Evolutionary conservation across 2,113 vertebrate species (phyloP), one percentile per base, ranked within the genome.

Genomic region (Cyanoderma ruficeps): DNA sequence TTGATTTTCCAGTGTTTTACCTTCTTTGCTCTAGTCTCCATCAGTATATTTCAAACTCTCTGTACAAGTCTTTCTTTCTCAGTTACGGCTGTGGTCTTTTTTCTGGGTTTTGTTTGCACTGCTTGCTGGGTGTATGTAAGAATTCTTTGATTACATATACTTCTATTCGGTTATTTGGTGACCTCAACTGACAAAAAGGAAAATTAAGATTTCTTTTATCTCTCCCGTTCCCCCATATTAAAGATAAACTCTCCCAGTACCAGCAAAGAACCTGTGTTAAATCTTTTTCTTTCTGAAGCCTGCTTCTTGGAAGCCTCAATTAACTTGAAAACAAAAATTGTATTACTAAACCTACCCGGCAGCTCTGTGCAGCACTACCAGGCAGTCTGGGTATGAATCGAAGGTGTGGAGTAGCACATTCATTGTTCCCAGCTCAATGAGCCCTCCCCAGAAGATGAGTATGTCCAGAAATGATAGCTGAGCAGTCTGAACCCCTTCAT

Each of bases 361-460:
- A 42, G 44, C 71, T 77, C 42, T 2, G 1, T 55, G 64, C 50
- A 64, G 83, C 52, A 37, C 60, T 46, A 11, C 30, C 33, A 35
- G 30, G 50, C 67, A 80, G 31, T 20, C 50, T 83, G 81, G 44
- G 60, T 28, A 16, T 69, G 83, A 88, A 81, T 27, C 12, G 52
- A 60, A 87, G 64, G 68, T 59, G 47, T 74, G 35, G 83, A 75
- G 76, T 27, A 59, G 50, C 64, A 76, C 65, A 55, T 90, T 89
- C 56, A 41, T 81, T 83, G 72, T 89, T 81, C 72, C n/a, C 68
- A 83, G 76, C 42, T 90, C 79, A 95, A 94, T 90, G 71, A 86
- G 33, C 28, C 44, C 24, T 61, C 44, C 35, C 27, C 21, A 6
- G 33, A 70, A 81, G 72, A 81, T 33, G 39, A 88, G 64, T 37